Evolutionary conservation across 2,113 vertebrate genomes (phyloP).

Genomic region (Labrus mixtus): DNA sequence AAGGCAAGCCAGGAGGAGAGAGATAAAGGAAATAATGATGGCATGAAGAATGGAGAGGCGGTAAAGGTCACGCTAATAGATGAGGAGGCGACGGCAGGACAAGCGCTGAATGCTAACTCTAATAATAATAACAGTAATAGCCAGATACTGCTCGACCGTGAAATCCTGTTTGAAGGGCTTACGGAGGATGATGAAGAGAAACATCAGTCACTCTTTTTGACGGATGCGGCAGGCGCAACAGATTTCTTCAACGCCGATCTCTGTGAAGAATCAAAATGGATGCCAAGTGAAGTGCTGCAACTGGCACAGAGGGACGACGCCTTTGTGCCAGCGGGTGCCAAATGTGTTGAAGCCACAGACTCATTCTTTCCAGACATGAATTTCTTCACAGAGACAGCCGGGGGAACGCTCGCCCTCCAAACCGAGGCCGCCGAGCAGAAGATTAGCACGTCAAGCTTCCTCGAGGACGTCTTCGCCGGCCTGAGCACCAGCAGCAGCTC

Average conservation of each 20-base stretch:
- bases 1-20: constrained; percentile 61
- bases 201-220: constrained; percentile 12
- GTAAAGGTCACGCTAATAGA: constrained; percentile 78
- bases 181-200: constrained; percentile 25
- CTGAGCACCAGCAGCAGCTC: constrained; percentile 73
- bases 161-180: constrained; percentile 28
- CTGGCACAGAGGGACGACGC: constrained; percentile 71
- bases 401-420: constrained; percentile 35
- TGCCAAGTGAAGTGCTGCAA: constrained; percentile 72
- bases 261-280: constrained; percentile 58
- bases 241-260: constrained; percentile 35
- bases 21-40: constrained; percentile 47
- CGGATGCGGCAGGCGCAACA: constrained; percentile 10
- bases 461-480: constrained; percentile 82
- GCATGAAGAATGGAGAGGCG: constrained; percentile 37
- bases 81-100: constrained; percentile 31
- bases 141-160: constrained; percentile 32
- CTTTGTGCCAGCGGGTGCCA: constrained; percentile 74
- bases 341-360: constrained; percentile 66
- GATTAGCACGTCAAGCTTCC: constrained; percentile 73
- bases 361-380: constrained; percentile 28
- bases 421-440: constrained; percentile 43
- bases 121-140: constrained; percentile 88
- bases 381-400: constrained; percentile 49
- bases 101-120: constrained; percentile 67